Conservation (phyloP, 2,797 vertebrate species). For the Neomorphus geoffroyi region DNA sequence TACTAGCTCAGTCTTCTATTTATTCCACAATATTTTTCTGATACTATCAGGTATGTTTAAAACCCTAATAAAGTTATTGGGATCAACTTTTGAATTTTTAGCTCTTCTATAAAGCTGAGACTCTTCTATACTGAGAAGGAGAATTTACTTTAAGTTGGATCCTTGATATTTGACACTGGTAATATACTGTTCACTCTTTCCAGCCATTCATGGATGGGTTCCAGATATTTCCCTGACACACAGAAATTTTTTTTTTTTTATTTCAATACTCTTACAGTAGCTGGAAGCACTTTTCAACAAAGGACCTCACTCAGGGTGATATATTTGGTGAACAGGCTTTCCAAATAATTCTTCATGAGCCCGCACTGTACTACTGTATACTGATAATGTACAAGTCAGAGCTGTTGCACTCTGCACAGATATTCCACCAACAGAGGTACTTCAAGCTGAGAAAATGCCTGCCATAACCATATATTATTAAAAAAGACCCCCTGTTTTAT, state of each 20-base stretch:
- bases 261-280: constrained; percentile 16
- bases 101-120: background rate
- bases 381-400: background rate
- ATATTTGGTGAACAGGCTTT: background rate
- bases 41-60: background rate
- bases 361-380: background rate
- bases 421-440: background rate
- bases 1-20: constrained; percentile 12
- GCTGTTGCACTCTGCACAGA: background rate
- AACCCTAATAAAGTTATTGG: background rate
- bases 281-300: constrained; percentile 44
- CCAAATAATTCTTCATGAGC: constrained; percentile 17
- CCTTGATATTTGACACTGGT: background rate
- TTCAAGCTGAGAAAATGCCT: background rate
- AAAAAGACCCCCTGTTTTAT: background rate
- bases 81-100: background rate
- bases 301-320: constrained; percentile 13
- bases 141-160: background rate
- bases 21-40: background rate
- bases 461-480: background rate
- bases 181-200: constrained; percentile 14
- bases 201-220: constrained; percentile 19
- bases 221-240: constrained; percentile 38
- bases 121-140: background rate
- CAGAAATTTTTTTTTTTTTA: no score